Evolutionary conservation across 2,113 vertebrate species (phyloP).

Genomic region (Zosterops pallidus): DNA sequence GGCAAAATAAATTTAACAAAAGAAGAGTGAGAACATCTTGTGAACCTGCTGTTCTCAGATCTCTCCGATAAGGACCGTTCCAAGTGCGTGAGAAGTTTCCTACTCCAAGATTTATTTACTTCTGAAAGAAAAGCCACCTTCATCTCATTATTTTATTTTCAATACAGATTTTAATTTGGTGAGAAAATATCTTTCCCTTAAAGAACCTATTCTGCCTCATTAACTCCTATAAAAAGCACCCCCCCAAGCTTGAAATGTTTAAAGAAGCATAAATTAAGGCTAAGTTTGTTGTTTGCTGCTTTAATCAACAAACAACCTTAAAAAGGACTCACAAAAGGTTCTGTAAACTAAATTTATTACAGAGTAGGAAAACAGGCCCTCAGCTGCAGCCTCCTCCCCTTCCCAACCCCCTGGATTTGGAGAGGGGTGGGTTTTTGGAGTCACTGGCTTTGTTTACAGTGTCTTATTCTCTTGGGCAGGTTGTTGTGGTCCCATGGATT

Average conservation of each 20-base stretch:
- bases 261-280: slow-evolving; percentile 71
- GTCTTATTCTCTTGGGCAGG: neutral
- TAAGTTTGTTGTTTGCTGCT: slow-evolving; percentile 58
- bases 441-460: neutral
- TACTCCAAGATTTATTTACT: slow-evolving; percentile 62
- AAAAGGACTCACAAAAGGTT: slow-evolving; percentile 50
- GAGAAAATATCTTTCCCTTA: slow-evolving; percentile 70
- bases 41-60: slow-evolving; percentile 19
- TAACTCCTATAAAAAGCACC: slow-evolving; percentile 64
- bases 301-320: slow-evolving; percentile 69
- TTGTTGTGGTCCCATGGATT: neutral
- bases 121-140: slow-evolving; percentile 61
- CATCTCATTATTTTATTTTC: slow-evolving; percentile 60
- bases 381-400: neutral
- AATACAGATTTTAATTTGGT: slow-evolving; percentile 70
- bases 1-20: neutral
- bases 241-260: slow-evolving; percentile 44
- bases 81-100: slow-evolving; percentile 57
- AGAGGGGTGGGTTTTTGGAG: neutral
- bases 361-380: neutral
- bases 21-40: neutral
- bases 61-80: slow-evolving; percentile 11
- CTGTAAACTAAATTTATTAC: slow-evolving; percentile 67
- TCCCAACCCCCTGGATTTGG: neutral
- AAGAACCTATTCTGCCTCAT: slow-evolving; percentile 73